Evolutionary conservation across 2,888 invertebrate genomes (phyloP).

Genomic region (Alitta virens): DNA sequence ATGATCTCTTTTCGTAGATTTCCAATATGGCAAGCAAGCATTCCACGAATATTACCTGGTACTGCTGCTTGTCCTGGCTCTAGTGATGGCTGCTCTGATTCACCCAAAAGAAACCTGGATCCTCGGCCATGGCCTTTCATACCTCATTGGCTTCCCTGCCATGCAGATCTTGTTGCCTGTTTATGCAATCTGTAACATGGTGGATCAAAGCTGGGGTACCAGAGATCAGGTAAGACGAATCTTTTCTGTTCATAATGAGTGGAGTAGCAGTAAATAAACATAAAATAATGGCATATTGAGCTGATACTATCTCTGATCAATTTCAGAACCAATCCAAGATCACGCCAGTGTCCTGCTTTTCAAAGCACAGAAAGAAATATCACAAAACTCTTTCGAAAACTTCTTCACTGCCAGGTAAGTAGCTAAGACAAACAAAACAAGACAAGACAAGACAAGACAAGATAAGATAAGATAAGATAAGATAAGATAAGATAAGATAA

Average conservation of each 20-base stretch:
- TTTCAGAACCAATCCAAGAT: slow-evolving; percentile 19
- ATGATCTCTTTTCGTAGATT: slow-evolving; percentile 21
- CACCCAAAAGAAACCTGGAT: slow-evolving; percentile 33
- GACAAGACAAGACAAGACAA: too few relatives aligned
- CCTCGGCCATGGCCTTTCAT: slow-evolving; percentile 31
- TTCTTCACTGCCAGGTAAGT: slow-evolving; percentile 11
- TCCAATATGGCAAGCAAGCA: slow-evolving; percentile 22
- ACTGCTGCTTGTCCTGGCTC: slow-evolving; percentile 30
- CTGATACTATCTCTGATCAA: too few relatives aligned
- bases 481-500: too few relatives aligned
- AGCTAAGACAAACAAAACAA: too few relatives aligned
- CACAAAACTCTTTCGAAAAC: slow-evolving; percentile 16
- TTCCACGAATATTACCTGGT: slow-evolving; percentile 37
- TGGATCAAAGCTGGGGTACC: slow-evolving; percentile 40
- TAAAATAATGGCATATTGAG: too few relatives aligned
- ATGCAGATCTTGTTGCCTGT: slow-evolving; percentile 38
- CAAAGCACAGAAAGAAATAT: slow-evolving; percentile 20
- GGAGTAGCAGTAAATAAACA: too few relatives aligned
- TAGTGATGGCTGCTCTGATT: slow-evolving; percentile 31
- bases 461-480: too few relatives aligned
- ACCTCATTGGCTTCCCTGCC: slow-evolving; percentile 36
- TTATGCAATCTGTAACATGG: slow-evolving; percentile 37
- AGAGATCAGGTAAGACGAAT: slow-evolving; percentile 32
- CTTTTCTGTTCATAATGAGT: too few relatives aligned
- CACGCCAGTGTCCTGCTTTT: slow-evolving; percentile 23